Evolutionary conservation across 1,140 invertebrate species (phyloP).

Genomic region (Zaprionus gabonicus): DNA sequence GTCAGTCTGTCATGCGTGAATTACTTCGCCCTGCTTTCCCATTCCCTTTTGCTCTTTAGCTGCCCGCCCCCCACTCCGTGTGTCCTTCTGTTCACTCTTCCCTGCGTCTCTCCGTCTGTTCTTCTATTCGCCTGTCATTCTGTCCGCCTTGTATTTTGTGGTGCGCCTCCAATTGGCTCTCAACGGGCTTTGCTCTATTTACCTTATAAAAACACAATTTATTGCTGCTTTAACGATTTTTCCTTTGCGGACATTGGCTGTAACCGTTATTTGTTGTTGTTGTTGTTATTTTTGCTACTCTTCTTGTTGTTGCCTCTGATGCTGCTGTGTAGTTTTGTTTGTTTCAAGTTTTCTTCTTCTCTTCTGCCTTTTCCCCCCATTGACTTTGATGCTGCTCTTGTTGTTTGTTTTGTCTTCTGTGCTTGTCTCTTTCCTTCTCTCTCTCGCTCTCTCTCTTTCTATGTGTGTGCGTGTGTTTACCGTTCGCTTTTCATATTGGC

Average conservation of each 20-base stretch:
- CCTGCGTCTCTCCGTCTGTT: background rate
- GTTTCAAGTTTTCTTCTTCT: slow-evolving; percentile 46
- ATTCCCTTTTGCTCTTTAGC: slow-evolving; percentile 13
- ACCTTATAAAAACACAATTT: slow-evolving; percentile 82
- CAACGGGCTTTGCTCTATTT: slow-evolving; percentile 78
- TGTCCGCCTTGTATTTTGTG: slow-evolving; percentile 69
- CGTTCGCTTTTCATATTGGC: slow-evolving; percentile 57
- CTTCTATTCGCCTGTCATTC: slow-evolving; percentile 13
- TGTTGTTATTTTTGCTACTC: slow-evolving; percentile 8
- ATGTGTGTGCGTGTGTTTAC: slow-evolving; percentile 38
- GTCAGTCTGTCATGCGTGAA: slow-evolving; percentile 66
- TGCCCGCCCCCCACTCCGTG: background rate
- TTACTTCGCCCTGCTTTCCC: slow-evolving; percentile 28
- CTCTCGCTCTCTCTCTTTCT: slow-evolving; percentile 23
- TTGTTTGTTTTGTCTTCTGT: slow-evolving; percentile 44
- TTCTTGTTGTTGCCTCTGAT: slow-evolving; percentile 21
- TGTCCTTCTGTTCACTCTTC: background rate
- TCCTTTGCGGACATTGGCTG: slow-evolving; percentile 55
- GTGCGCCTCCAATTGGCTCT: slow-evolving; percentile 72
- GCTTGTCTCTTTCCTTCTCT: slow-evolving; percentile 14
- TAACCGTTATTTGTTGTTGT: slow-evolving; percentile 27
- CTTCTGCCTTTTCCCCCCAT: slow-evolving; percentile 40
- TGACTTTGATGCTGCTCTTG: slow-evolving; percentile 54
- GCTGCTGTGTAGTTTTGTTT: slow-evolving; percentile 42
- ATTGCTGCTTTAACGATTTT: slow-evolving; percentile 75